Percentiles rank a stretch among this genome's conserved stretches.
phyloP scores from a whole-genome alignment of 2,797 vertebrate genomes.

The Clarias platycephalus region DNA sequence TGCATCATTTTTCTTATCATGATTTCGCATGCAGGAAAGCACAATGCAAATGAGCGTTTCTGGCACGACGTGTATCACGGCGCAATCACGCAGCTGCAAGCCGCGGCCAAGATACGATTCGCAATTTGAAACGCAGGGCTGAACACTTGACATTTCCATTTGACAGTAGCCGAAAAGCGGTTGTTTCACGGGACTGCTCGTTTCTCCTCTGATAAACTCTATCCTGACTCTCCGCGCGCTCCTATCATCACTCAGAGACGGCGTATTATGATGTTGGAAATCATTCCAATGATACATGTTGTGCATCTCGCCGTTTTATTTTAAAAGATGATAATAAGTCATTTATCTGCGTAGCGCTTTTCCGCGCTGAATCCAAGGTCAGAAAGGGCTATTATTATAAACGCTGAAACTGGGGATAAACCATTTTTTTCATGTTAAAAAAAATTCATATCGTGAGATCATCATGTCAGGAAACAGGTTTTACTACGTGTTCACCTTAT shows the following conservation, averaged over 20 bases:
- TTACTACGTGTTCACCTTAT: background rate
- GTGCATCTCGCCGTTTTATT: background rate
- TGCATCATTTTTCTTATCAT: constrained; percentile 34
- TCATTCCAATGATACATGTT: background rate
- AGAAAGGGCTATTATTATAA: background rate
- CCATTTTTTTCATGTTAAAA: background rate
- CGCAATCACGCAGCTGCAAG: constrained; percentile 40
- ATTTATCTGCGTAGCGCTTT: background rate
- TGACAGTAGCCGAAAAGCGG: constrained; percentile 34
- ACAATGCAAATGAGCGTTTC: constrained; percentile 40
- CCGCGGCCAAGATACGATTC: constrained; percentile 31
- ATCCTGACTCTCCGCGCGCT: background rate
- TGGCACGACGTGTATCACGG: constrained; percentile 24
- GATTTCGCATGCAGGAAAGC: constrained; percentile 30
- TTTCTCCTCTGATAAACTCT: constrained; percentile 18
- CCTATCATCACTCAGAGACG: background rate
- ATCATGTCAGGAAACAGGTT: background rate
- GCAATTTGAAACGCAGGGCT: constrained; percentile 43
- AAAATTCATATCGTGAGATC: background rate
- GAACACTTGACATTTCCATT: constrained; percentile 54
- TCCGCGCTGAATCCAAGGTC: background rate
- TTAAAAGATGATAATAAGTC: background rate
- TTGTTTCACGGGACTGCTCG: constrained; percentile 28
- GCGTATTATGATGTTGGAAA: background rate
- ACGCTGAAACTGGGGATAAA: background rate